Base-by-base conservation (phyloP, 1,140 invertebrate genomes). In the Portunus trituberculatus region DNA sequence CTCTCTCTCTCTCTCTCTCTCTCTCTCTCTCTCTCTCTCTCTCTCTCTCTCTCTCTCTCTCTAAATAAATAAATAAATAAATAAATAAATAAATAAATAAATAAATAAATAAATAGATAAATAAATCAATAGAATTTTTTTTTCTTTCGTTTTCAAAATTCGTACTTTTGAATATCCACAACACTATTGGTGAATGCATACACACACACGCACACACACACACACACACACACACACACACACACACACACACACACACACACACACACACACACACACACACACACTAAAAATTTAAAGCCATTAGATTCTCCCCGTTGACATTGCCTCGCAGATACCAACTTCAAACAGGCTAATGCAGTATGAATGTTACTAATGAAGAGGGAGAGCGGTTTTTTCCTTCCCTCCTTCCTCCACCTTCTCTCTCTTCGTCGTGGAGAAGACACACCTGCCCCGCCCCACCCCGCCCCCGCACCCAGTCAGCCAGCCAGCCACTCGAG, bases 321-420 rank as follows among this genome's bases (percentile, higher is more conserved):
- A 76, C 67, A 76, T 76, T 76, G 67, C 20, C 67, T 76, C n/a
- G 67, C 67, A n/a, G 67, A 76, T 76, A 76, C 67, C 67, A 76
- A 76, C 20, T n/a, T 76, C 67, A 76, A 76, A 76, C 67, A 76
- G 67, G 67, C 67, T 76, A 76, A 76, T 76, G 67, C 67, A 76
- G 67, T n/a, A 76, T 76, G 67, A 76, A 76, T 76, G 67, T 76
- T 76, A 76, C 67, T 76, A 76, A 76, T 76, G 67, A 76, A 76
- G 0, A 76, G 67, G 20, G 25, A 76, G 67, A 76, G 16, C 16
- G 12, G 12, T n/a, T 76, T 76, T 76, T 76, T n/a, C 20, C 20
- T 76, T 20, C 67, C 20, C 67, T n/a, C n/a, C 20, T n/a, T n/a
- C n/a, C n/a, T 76, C 67, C 67, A 20, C 67, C 6, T n/a, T 76